Evolutionary conservation across 2,888 invertebrate species (phyloP), one percentile per base, ranked within the genome.

Genomic region (Rhagophthalmus giganteus): DNA sequence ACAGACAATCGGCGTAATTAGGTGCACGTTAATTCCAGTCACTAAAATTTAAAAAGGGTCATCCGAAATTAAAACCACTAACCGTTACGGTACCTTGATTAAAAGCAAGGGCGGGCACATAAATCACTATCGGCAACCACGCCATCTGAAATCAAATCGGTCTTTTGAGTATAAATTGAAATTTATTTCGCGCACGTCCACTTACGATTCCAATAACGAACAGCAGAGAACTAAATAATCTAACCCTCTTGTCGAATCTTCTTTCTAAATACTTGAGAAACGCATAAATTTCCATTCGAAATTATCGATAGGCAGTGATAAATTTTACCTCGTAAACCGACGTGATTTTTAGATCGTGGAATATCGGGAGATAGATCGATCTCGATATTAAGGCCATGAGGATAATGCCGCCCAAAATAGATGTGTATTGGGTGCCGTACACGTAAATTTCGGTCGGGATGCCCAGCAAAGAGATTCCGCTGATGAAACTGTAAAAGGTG

Each of bases 251-350:
- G 64, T 86, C 84, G 63, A 85, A 89, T 62, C 88, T 77, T 72
- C 80, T 77, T 58, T 88, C 86, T 67, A 88, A 80, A 69, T 88
- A 88, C 83, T 85, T 75, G 66, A 81, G 81, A n/a, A n/a, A n/a
- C n/a, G n/a, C n/a, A n/a, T n/a, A n/a, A n/a, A n/a, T n/a, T n/a
- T n/a, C n/a, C n/a, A n/a, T n/a, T n/a, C n/a, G n/a, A n/a, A n/a
- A n/a, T n/a, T n/a, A n/a, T n/a, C n/a, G n/a, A n/a, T n/a, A n/a
- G n/a, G n/a, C n/a, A n/a, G n/a, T n/a, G n/a, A n/a, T n/a, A n/a
- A n/a, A n/a, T n/a, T n/a, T 71, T 74, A 86, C 87, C 82, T 90
- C 89, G 68, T 90, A 90, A 53, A 88, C 88, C 12, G 89, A 89
- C 26, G 88, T 89, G 13, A 90, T 79, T 63, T 82, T 81, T 10